Evolutionary conservation across 2,888 invertebrate species (phyloP), one percentile per base, ranked within the genome.

Genomic region (Pterostichus madidus): DNA sequence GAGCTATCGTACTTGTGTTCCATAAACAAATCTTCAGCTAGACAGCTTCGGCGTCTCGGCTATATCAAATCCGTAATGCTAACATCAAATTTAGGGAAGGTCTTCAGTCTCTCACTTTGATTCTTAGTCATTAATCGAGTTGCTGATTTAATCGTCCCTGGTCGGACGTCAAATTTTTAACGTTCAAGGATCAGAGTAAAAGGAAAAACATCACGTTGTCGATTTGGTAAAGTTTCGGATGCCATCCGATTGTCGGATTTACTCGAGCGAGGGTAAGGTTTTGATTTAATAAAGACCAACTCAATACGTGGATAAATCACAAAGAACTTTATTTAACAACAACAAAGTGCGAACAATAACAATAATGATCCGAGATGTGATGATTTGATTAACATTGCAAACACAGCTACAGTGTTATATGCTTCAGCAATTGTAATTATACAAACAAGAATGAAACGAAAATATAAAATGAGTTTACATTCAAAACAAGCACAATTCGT

Each of bases 281-380:
- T 71, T 71, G 68, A 71, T 71, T 71, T 71, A 71, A 71, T 71
- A 71, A 71, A 44, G 44, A 44, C 13, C 68, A 71, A 71, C 68
- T 44, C 68, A 71, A 71, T 71, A 71, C 68, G 15, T 71, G 39
- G 15, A 71, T 44, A 44, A 71, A 71, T 44, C 68, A 71, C 68
- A 71, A 71, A 71, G 68, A 71, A 71, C 17, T 71, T 24, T 71
- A 71, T 71, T 71, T 31, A 71, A 17, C 68, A 71, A 71, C 24
- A 68, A 6, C 13, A 44, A 71, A 44, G 1, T 44, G 17, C 7
- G 10, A 71, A 46, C 24, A 13, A 44, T n/a, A 68, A 68, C 8
- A 8, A 71, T 24, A 71, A 71, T 44, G 17, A 7, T 6, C n/a
- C 7, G 17, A 17, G 39, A 44, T 44, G 5, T 44, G 68, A 44